Evolutionary conservation across 2,888 invertebrate genomes (phyloP).

Genomic region (Eupithecia exiguata): DNA sequence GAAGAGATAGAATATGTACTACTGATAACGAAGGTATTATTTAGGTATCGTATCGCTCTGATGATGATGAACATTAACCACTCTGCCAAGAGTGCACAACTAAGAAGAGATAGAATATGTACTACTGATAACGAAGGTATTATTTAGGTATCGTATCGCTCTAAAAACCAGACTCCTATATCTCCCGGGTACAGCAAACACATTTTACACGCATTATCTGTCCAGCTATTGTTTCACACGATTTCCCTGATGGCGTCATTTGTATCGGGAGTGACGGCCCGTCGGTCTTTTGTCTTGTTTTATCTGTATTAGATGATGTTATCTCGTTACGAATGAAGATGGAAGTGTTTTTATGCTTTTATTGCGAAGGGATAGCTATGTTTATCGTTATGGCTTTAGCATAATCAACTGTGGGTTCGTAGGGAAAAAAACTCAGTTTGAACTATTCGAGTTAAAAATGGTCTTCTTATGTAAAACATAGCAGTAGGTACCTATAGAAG

Average conservation of each 20-base stretch:
- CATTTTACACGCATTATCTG: conserved; percentile 63
- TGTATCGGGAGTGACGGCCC: conserved; percentile 51
- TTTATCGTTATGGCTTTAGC: not conserved
- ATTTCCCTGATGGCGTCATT: conserved; percentile 57
- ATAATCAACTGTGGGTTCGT: not conserved
- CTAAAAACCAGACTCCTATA: conserved; percentile 23
- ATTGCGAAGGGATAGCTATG: conserved; percentile 5
- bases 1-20: no score
- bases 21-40: no score
- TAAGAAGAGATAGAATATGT: no score
- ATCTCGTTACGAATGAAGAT: conserved; percentile 37
- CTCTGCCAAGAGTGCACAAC: no score
- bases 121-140: not conserved
- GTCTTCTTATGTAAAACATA: not conserved
- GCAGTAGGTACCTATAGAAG: not conserved
- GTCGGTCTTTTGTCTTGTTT: conserved; percentile 54
- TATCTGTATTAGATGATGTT: conserved; percentile 43
- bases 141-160: conserved; percentile 13
- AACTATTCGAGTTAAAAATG: not conserved
- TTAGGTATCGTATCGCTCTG: no score
- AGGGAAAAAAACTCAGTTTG: not conserved
- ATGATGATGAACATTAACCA: no score
- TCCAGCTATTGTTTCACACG: conserved; percentile 62
- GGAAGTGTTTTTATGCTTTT: conserved; percentile 28
- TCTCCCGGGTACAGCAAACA: conserved; percentile 47